Conservation (phyloP, 2,113 vertebrate species). For the Hippocampus zosterae region DNA sequence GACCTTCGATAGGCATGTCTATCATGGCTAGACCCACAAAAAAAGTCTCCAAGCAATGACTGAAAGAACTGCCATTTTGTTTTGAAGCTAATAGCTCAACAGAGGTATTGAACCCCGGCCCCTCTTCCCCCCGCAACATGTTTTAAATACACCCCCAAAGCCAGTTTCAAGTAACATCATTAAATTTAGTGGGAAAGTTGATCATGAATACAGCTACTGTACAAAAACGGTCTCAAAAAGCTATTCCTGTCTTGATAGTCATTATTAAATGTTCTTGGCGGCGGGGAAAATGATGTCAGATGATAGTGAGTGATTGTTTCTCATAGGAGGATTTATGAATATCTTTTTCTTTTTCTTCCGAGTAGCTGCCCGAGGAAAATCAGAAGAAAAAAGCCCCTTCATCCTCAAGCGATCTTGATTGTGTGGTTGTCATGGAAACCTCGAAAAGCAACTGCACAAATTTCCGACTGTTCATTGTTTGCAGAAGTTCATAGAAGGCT, state of each 20-base stretch:
- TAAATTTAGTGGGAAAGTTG: not conserved
- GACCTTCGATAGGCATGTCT: not conserved
- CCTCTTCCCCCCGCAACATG: too few species aligned
- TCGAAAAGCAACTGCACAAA: not conserved
- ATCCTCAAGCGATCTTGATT: not conserved
- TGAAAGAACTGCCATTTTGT: not conserved
- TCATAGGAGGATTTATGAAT: not conserved
- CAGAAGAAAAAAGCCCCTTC: not conserved
- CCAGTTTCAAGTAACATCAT: not conserved
- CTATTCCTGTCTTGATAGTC: not conserved
- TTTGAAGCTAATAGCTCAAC: not conserved
- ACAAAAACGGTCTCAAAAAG: not conserved
- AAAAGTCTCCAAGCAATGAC: not conserved
- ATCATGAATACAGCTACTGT: not conserved
- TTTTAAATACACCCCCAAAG: not conserved
- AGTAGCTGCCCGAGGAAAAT: not conserved
- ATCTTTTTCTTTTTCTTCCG: not conserved
- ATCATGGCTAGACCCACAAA: not conserved
- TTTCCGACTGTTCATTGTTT: constrained; percentile 1
- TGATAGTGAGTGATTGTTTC: not conserved
- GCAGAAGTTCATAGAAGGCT: constrained; percentile 27
- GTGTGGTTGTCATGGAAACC: constrained; percentile 7
- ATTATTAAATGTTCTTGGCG: not conserved
- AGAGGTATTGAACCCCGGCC: not conserved
- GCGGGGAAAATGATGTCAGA: not conserved